Evolutionary conservation across 2,797 vertebrate genomes (phyloP).

Genomic region (Clarias platycephalus): DNA sequence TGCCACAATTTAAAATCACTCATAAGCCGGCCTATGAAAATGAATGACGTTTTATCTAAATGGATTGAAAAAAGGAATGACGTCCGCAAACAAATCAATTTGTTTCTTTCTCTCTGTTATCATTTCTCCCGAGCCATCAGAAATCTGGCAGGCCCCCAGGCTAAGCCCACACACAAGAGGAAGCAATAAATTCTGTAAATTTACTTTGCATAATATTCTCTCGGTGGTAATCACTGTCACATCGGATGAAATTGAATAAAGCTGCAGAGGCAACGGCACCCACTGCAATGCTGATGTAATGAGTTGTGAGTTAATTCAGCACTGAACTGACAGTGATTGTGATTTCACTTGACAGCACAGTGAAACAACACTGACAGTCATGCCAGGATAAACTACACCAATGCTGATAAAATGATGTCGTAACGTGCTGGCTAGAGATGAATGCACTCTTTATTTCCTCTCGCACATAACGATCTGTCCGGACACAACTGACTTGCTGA

Average conservation of each 20-base stretch:
- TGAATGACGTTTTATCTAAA: neutral
- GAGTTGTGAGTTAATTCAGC: conserved; percentile 26
- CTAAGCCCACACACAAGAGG: conserved; percentile 14
- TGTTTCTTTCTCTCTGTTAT: conserved; percentile 1
- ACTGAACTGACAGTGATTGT: conserved; percentile 22
- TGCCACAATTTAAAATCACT: neutral
- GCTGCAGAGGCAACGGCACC: conserved; percentile 26
- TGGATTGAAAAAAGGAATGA: neutral
- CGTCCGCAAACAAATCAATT: neutral
- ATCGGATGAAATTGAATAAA: conserved; percentile 24
- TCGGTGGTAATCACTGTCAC: conserved; percentile 24
- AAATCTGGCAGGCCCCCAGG: conserved; percentile 1
- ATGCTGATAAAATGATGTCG: conserved; percentile 33
- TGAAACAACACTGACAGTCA: conserved; percentile 17
- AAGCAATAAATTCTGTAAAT: conserved; percentile 31
- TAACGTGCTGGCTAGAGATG: neutral
- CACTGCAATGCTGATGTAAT: conserved; percentile 24
- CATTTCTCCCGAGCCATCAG: neutral
- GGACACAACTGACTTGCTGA: neutral
- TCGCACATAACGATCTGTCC: neutral
- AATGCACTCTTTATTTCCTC: conserved; percentile 12
- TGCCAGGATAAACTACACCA: conserved; percentile 8
- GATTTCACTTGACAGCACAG: conserved; percentile 20
- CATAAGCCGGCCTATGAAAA: neutral
- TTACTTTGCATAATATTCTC: conserved; percentile 23